Evolutionary conservation across 2,888 invertebrate genomes (phyloP), one percentile per base, ranked within the genome.

Genomic region (Drosophila rubida): DNA sequence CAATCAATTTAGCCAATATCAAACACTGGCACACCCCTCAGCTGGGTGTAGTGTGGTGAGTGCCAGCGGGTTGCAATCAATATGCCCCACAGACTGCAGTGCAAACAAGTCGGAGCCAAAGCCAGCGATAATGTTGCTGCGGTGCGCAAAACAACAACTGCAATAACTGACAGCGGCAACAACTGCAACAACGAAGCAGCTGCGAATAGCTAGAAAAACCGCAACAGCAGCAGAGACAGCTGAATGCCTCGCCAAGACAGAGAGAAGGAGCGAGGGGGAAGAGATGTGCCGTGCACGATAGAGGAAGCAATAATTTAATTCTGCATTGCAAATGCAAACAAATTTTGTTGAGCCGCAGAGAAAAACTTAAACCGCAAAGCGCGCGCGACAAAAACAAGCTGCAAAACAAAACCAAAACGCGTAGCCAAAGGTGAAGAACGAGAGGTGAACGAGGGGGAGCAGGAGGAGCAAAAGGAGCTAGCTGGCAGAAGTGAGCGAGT

Each of bases 231-330:
- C 66, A 45, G 67, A 61, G 50, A 37, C 65, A 54, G 37, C 59
- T 60, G 59, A 55, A 55, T 58, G 69, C 69, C 45, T 19, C 32
- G 70, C 70, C 9, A 11, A 9, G 30, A 11, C 9, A 30, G 30
- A 30, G 11, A 30, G n/a, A 30, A 8, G 11, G 27, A 30, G 30
- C 11, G 32, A 32, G 9, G 6, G 44, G 49, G 16, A n/a, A 8
- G 23, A 9, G 27, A 39, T 14, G 30, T 11, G 42, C 23, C 19
- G 58, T 25, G 49, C 58, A 44, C 55, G 69, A 63, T 64, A 73
- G 81, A 85, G 81, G 88, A 87, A 85, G 80, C 81, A 81, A 87
- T 88, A 88, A 87, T 87, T 88, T 83, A 87, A 88, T 87, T 87
- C 80, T 72, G 78, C 83, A 76, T 76, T 82, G 85, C 74, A 80